Evolutionary conservation across 2,113 vertebrate species (phyloP).

Genomic region (Drymodes brunneopygia): DNA sequence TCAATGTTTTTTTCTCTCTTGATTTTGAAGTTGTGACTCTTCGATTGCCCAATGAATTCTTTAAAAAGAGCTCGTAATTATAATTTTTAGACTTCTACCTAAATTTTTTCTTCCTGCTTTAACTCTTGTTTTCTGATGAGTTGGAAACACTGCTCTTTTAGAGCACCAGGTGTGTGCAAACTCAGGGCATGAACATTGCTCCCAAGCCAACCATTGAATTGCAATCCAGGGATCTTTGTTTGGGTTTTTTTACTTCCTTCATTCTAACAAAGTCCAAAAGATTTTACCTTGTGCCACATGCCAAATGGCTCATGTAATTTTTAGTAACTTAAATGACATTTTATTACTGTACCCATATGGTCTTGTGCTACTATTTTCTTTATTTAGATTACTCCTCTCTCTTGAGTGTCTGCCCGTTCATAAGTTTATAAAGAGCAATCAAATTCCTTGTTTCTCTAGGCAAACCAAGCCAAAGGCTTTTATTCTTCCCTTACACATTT

Average conservation of each 20-base stretch:
- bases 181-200: not conserved
- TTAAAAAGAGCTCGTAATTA: not conserved
- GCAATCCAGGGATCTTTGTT: not conserved
- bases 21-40: not conserved
- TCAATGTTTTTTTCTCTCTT: not conserved
- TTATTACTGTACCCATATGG: not conserved
- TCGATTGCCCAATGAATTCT: not conserved
- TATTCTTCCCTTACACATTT: not conserved
- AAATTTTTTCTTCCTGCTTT: not conserved
- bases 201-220: not conserved
- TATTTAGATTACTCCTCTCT: constrained; percentile 12
- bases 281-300: not conserved
- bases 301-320: not conserved
- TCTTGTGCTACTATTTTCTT: constrained; percentile 26
- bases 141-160: not conserved
- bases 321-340: constrained; percentile 7
- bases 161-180: not conserved
- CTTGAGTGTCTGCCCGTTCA: not conserved
- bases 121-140: not conserved
- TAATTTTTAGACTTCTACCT: not conserved
- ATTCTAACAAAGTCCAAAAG: not conserved
- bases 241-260: not conserved
- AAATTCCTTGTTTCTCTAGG: not conserved
- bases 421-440: not conserved
- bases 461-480: constrained; percentile 25